These are phyloP conservation scores for Nomada fucata DNA, from an alignment of 2,888 invertebrate species.

Conservation along the genomic window DNA sequence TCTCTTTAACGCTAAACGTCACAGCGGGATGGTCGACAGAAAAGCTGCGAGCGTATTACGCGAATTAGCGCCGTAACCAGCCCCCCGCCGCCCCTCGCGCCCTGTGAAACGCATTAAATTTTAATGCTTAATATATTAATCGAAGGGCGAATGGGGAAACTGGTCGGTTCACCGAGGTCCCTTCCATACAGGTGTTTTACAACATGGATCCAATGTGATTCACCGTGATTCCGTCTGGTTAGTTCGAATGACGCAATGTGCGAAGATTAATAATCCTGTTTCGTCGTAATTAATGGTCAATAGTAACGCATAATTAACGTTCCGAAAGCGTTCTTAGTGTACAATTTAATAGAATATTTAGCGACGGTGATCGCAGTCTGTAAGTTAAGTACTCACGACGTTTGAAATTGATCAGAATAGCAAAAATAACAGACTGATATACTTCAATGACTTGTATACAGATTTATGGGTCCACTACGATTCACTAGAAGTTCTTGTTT, in stretches of 20 bases:
- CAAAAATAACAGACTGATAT: background rate
- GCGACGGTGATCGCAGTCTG: too few species aligned
- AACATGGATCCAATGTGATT: slow-evolving; percentile 2
- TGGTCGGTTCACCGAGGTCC: background rate
- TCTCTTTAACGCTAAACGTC: slow-evolving; percentile 49
- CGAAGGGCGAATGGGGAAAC: slow-evolving; percentile 31
- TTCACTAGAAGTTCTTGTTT: too few species aligned
- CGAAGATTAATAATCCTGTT: background rate
- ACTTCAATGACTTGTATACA: background rate
- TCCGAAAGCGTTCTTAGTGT: too few species aligned
- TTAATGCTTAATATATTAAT: slow-evolving; percentile 56
- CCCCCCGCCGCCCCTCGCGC: background rate
- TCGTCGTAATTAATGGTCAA: background rate
- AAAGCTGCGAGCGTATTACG: slow-evolving; percentile 35
- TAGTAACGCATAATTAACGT: background rate
- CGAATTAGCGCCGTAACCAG: slow-evolving; percentile 41
- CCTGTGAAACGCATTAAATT: slow-evolving; percentile 41
- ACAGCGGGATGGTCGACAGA: slow-evolving; percentile 20
- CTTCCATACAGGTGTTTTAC: slow-evolving; percentile 16
- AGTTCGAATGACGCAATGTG: background rate
- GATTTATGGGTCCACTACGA: background rate
- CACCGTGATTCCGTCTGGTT: background rate
- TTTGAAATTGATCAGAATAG: too few species aligned
- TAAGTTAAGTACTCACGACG: too few species aligned
- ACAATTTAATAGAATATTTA: too few species aligned